Evolutionary conservation across 2,113 vertebrate species (phyloP), one percentile per base, ranked within the genome.

Genomic region (Numenius arquata): DNA sequence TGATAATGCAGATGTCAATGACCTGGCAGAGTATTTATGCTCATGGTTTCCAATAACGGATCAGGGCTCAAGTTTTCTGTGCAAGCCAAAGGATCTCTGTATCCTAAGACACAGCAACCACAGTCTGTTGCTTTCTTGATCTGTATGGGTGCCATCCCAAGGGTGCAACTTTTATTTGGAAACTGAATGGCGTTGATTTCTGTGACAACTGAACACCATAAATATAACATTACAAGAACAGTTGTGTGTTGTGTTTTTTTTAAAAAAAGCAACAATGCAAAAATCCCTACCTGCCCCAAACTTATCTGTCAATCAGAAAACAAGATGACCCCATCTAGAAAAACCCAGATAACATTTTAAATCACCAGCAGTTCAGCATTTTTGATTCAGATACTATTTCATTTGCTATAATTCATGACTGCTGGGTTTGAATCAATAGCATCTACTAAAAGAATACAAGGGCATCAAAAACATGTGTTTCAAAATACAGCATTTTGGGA

Each of bases 31-130:
- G 71, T 83, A 70, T 93, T 80, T 95, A 76, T 52, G 88, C 38
- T 94, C 71, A 85, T 86, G 26, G 36, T 53, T 96, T 94, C 90
- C 86, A 77, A 36, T 89, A 92, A 74, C 32, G 79, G 50, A 71
- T 48, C 79, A 61, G 38, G 59, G 55, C 52, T 88, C 47, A 45
- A 25, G 43, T 34, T 77, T 67, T 55, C 61, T 1, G 0, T 36
- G 48, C 12, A 38, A 67, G 32, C 63, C 68, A 63, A 34, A 67
- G 55, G 43, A 77, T 88, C 29, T 77, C 47, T 0, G 0, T 72
- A 27, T 47, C 67, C 67, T 38, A 38, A 0, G 12, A 53, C 50
- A 62, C 25, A 61, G 59, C 26, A 85, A 80, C 40, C n/a, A 45
- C 4, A 25, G 22, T 8, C 59, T 82, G 59, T 26, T 2, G 3